Percentiles rank a stretch among this genome's conserved stretches.
Conservation (phyloP, 2,113 vertebrate genomes). For the Hippocampus comes region DNA sequence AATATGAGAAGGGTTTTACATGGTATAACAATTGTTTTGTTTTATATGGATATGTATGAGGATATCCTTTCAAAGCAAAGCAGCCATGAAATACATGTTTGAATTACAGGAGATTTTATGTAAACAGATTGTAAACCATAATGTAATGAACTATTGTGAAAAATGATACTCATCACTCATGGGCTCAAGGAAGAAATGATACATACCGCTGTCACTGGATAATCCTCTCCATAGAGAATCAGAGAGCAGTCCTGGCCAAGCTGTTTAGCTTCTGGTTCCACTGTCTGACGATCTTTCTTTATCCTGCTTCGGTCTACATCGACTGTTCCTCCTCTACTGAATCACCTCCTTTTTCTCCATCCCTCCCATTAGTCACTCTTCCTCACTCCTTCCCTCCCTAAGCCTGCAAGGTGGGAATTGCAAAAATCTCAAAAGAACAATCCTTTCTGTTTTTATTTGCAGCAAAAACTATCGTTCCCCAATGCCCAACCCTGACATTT, state of each 20-base stretch:
- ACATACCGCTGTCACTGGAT: slow-evolving; percentile 6
- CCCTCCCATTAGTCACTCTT: slow-evolving; percentile 32
- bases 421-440: slow-evolving; percentile 50
- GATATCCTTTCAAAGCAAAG: not conserved
- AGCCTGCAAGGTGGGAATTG: slow-evolving; percentile 47
- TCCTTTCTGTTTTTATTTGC: slow-evolving; percentile 1
- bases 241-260: not conserved
- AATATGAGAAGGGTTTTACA: not conserved
- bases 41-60: no score
- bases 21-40: not conserved
- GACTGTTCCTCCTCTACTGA: slow-evolving; percentile 32
- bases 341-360: slow-evolving; percentile 33
- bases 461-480: not conserved
- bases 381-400: slow-evolving; percentile 12
- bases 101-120: not conserved
- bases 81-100: not conserved
- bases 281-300: slow-evolving; percentile 35
- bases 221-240: slow-evolving; percentile 5
- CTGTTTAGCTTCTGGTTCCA: slow-evolving; percentile 16
- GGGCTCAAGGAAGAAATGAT: slow-evolving; percentile 15
- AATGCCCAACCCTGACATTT: not conserved
- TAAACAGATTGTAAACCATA: not conserved
- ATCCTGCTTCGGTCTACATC: slow-evolving; percentile 23
- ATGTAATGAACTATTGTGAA: not conserved
- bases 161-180: slow-evolving; percentile 34